A percentile compares a stretch with the other conserved stretches of the same genome.
These are phyloP conservation scores for Marmota monax DNA, from an alignment of 2,113 vertebrate species.

Conservation along the genomic window DNA sequence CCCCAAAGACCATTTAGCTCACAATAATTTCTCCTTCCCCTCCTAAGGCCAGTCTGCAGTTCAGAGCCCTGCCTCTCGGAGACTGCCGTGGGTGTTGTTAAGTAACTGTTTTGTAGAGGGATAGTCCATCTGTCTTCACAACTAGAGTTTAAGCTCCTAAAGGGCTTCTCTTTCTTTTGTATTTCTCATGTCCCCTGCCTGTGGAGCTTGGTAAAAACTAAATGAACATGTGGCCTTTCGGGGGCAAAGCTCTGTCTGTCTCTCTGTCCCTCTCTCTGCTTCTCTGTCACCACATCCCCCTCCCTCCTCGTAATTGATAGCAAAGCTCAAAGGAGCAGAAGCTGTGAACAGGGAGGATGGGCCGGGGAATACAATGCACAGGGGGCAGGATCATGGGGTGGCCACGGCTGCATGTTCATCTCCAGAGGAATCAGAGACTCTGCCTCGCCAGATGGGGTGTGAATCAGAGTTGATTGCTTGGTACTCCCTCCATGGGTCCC, in stretches of 20 bases:
- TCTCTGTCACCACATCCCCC: not conserved
- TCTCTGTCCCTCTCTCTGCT: not conserved
- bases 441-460: slow-evolving; percentile 64
- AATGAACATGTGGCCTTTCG: slow-evolving; percentile 58
- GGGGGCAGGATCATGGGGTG: not conserved
- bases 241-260: not conserved
- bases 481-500: not conserved
- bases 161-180: slow-evolving; percentile 61
- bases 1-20: slow-evolving; percentile 43
- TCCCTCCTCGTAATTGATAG: slow-evolving; percentile 1
- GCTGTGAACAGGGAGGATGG: not conserved
- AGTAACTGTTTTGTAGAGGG: slow-evolving; percentile 38
- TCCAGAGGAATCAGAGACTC: not conserved
- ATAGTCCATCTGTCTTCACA: slow-evolving; percentile 66
- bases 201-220: slow-evolving; percentile 46
- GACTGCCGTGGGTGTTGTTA: slow-evolving; percentile 33
- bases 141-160: slow-evolving; percentile 57
- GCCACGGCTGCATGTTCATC: not conserved
- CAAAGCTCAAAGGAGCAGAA: slow-evolving; percentile 60
- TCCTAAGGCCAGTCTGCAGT: not conserved
- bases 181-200: slow-evolving; percentile 48
- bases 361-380: not conserved
- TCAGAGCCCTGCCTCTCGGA: not conserved
- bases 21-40: not conserved
- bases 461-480: not conserved